Base-by-base conservation (phyloP, 1,140 invertebrate genomes). In the Schlechtendalia chinensis region DNA sequence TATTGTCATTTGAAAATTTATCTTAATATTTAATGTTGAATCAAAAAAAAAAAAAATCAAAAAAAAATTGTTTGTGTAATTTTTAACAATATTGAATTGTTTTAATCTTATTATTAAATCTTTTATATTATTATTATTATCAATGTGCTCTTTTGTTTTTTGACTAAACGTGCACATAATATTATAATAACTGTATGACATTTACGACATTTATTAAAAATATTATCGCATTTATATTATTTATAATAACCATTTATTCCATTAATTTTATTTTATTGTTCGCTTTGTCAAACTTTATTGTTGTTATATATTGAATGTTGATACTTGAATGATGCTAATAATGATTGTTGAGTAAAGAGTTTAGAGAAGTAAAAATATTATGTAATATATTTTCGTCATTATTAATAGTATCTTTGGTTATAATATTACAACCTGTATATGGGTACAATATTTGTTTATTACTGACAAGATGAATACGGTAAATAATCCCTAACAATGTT, bases 251-350 rank as follows among this genome's bases (percentile, higher is more conserved):
- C 54, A 61, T 12, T 39, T 77, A 77, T 77, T 77, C 56, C 74
- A 77, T 77, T 77, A 77, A 77, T 61, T 59, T 45, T 61, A 77
- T 59, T 45, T 39, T 77, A n/a, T 77, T 77, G 56, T 77, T 77
- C 32, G 74, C 74, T 77, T 77, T 74, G 59, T 63, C 58, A 50
- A 63, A 61, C 22, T 75, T 63, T 79, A 59, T 79, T 79, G 58
- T 61, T 61, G 58, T 63, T 79, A 59, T 24, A 61, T 39, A 39
- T 39, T 39, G 32, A 39, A 61, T 45, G 50, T 71, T 72, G 22
- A 72, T 72, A 29, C 32, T 29, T 54, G 63, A 71, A 50, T 12
- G 12, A 50, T 1, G 47, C n/a, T n/a, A n/a, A 50, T 10, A 50
- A 54, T 61, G 47, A 24, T 79, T 79, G 75, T 79, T 79, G 58